Evolutionary conservation across 2,888 invertebrate species (phyloP).

Genomic region (Apotomis turbidana): DNA sequence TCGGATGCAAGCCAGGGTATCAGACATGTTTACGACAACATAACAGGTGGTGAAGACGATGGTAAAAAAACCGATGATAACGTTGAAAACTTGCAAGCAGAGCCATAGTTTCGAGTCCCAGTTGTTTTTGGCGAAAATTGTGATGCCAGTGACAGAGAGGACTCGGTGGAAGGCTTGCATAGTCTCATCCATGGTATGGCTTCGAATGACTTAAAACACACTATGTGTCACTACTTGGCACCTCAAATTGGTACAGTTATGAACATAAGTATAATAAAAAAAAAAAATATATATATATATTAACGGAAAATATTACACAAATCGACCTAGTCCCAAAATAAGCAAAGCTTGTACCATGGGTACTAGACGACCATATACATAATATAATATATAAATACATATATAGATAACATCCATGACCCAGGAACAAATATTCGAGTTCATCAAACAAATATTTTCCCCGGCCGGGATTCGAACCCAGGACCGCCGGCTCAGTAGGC

Average conservation of each 20-base stretch:
- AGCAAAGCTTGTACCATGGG: no score
- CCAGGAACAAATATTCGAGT: no score
- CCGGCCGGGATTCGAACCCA: no score
- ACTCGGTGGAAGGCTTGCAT: constrained; percentile 62
- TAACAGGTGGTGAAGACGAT: constrained; percentile 69
- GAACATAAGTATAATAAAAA: constrained; percentile 40
- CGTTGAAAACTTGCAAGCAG: constrained; percentile 63
- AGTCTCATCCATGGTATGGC: constrained; percentile 64
- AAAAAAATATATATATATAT: no score
- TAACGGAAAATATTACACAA: no score
- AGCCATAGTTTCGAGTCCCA: constrained; percentile 65
- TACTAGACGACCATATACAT: no score
- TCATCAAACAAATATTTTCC: no score
- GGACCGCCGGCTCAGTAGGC: no score
- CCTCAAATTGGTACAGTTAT: constrained; percentile 47
- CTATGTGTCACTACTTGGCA: neutral
- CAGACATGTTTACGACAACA: constrained; percentile 54
- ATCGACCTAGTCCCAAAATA: no score
- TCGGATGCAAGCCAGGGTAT: constrained; percentile 66
- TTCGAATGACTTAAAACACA: constrained; percentile 46
- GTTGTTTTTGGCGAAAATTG: constrained; percentile 63
- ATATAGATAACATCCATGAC: no score
- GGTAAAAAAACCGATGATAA: constrained; percentile 60
- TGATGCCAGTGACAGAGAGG: constrained; percentile 65
- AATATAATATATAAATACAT: no score